Percentiles rank a stretch among this genome's conserved stretches.
Conservation (phyloP, 2,113 vertebrate species). For the Sula dactylatra region DNA sequence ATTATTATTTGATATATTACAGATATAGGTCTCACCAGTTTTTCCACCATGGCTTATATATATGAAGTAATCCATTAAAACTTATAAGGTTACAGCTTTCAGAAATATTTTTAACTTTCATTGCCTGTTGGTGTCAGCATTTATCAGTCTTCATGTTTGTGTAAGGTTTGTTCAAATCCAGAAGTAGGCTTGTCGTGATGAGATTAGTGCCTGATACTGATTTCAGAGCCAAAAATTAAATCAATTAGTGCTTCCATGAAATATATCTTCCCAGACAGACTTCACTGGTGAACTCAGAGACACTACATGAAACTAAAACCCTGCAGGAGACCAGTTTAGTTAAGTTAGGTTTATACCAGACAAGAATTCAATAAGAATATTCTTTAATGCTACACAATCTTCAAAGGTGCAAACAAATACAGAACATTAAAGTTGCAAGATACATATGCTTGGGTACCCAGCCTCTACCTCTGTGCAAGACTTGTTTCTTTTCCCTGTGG, state of each 20-base stretch:
- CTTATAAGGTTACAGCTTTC: not conserved
- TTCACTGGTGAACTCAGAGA: not conserved
- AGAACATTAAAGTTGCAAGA: not conserved
- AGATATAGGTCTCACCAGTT: not conserved
- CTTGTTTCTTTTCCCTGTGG: not conserved
- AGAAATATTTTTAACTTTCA: not conserved
- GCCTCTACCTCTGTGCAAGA: not conserved
- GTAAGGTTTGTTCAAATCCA: not conserved
- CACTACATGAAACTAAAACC: not conserved
- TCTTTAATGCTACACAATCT: not conserved
- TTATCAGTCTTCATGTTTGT: not conserved
- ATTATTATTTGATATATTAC: not conserved
- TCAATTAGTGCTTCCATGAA: not conserved
- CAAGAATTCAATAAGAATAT: not conserved
- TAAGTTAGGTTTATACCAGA: no score
- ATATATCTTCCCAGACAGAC: not conserved
- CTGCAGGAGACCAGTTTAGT: not conserved
- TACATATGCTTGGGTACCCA: rapidly evolving
- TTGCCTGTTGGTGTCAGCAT: not conserved
- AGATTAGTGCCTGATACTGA: not conserved
- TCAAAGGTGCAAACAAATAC: not conserved
- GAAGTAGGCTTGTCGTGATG: not conserved
- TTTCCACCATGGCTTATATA: not conserved
- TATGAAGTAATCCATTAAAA: not conserved
- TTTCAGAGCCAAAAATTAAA: not conserved